A percentile compares a stretch with the other conserved stretches of the same genome.
These are phyloP conservation scores for Drosophila punjabiensis DNA, from an alignment of 1,140 invertebrate species.

Conservation along the genomic window DNA sequence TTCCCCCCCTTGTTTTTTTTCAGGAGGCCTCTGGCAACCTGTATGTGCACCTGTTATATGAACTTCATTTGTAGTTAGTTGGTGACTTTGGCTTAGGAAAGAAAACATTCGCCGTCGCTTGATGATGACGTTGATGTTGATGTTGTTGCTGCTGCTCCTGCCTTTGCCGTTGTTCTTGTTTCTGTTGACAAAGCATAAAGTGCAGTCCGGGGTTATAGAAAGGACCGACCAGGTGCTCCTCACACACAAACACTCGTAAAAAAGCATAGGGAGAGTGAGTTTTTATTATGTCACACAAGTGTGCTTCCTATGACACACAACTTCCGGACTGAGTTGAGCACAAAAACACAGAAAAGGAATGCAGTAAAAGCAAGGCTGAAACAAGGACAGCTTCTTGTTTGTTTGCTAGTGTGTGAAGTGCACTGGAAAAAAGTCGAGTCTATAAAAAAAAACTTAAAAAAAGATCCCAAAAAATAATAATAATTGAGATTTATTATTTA, in stretches of 20 bases:
- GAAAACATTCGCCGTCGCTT: slow-evolving; percentile 63
- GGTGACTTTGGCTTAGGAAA: slow-evolving; percentile 57
- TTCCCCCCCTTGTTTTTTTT: background rate
- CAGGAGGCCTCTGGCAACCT: slow-evolving; percentile 14
- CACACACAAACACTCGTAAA: slow-evolving; percentile 29
- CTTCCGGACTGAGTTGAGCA: slow-evolving; percentile 62
- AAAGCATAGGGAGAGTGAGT: slow-evolving; percentile 56
- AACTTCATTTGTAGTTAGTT: slow-evolving; percentile 44
- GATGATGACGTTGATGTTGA: slow-evolving; percentile 40
- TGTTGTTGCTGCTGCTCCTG: slow-evolving; percentile 35
- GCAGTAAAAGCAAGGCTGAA: slow-evolving; percentile 22
- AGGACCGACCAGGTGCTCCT: slow-evolving; percentile 20
- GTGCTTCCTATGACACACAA: slow-evolving; percentile 80
- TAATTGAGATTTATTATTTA: too few relatives aligned
- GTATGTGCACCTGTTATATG: slow-evolving; percentile 25
- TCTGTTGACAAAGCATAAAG: slow-evolving; percentile 72
- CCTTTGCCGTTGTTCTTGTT: slow-evolving; percentile 32
- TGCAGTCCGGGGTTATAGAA: slow-evolving; percentile 53
- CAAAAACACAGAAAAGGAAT: slow-evolving; percentile 28
- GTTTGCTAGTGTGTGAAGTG: slow-evolving; percentile 5
- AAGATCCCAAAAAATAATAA: too few relatives aligned
- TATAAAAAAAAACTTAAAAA: background rate
- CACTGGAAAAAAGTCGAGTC: background rate
- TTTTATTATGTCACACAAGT: slow-evolving; percentile 83
- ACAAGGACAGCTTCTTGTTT: slow-evolving; percentile 39